Conservation (phyloP, 2,113 vertebrate genomes). For the Pseudopodoces humilis region DNA sequence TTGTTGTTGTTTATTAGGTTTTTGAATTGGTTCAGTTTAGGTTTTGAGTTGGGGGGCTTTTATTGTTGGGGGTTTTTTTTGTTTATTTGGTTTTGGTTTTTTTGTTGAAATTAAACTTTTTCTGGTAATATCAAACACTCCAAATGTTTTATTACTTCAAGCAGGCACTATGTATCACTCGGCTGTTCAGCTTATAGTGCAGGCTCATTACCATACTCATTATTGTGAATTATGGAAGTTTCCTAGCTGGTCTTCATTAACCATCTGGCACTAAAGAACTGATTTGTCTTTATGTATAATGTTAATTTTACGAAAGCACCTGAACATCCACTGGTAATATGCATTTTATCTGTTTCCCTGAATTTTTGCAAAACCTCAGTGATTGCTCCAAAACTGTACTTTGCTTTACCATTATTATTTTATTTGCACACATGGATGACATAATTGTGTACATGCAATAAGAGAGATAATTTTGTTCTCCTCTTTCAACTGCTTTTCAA, state of each 20-base stretch:
- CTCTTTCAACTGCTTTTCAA: not conserved
- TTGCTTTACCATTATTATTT: conserved; percentile 29
- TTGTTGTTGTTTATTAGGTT: not conserved
- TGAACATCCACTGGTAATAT: conserved; percentile 64
- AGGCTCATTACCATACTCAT: conserved; percentile 76
- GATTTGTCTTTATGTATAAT: conserved; percentile 72
- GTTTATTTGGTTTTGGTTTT: not conserved
- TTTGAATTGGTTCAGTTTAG: not conserved
- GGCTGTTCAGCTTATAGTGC: conserved; percentile 69
- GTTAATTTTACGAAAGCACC: conserved; percentile 75
- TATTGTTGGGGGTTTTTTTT: too few relatives aligned
- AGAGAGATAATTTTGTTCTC: not conserved
- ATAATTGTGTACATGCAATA: not conserved
- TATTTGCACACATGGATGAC: not conserved
- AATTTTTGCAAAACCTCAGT: conserved; percentile 58
- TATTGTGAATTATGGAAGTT: conserved; percentile 78
- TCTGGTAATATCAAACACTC: conserved; percentile 51
- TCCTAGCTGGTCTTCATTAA: conserved; percentile 77
- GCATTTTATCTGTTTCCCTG: conserved; percentile 64
- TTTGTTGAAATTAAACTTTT: conserved; percentile 12
- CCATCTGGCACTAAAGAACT: conserved; percentile 77
- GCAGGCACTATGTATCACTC: conserved; percentile 62
- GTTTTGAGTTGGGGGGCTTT: not conserved
- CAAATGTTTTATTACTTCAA: conserved; percentile 70
- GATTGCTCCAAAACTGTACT: not conserved